phyloP scores from a whole-genome alignment of 2,888 invertebrate genomes.

The Apoda limacodes region DNA sequence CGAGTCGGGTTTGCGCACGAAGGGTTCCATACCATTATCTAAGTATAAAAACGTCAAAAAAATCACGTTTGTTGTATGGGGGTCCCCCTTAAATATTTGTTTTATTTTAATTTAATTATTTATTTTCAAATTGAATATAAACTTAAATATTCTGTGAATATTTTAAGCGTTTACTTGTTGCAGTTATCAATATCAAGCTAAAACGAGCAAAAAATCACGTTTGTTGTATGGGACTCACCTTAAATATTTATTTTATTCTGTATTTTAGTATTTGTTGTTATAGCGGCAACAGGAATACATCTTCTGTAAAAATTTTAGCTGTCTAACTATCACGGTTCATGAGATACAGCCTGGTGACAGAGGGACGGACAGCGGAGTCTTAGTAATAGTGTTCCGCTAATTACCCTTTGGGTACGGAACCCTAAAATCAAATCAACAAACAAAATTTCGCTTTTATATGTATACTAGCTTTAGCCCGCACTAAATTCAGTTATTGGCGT shows the following conservation, averaged over 20 bases:
- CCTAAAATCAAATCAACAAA: too few species aligned
- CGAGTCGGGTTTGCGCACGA: neutral
- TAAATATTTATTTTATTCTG: constrained; percentile 1
- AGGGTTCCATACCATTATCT: too few species aligned
- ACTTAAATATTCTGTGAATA: too few species aligned
- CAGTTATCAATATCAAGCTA: neutral
- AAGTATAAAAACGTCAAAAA: neutral
- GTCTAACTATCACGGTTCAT: constrained; percentile 3
- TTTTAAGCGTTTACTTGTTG: too few species aligned
- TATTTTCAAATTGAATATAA: neutral
- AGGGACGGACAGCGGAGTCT: constrained; percentile 1
- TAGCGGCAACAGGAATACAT: constrained; percentile 7
- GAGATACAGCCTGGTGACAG: constrained; percentile 2
- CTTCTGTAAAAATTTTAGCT: constrained; percentile 6
- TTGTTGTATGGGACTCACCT: neutral
- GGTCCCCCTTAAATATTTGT: neutral
- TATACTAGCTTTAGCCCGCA: too few species aligned
- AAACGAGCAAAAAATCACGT: neutral
- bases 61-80: neutral
- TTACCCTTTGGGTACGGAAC: neutral
- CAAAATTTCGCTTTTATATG: too few species aligned
- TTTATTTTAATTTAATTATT: neutral
- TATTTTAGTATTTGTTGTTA: constrained; percentile 10
- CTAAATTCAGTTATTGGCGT: too few species aligned
- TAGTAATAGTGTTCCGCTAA: neutral